phyloP scores from a whole-genome alignment of 2,113 vertebrate species.

The Heptranchias perlo region DNA sequence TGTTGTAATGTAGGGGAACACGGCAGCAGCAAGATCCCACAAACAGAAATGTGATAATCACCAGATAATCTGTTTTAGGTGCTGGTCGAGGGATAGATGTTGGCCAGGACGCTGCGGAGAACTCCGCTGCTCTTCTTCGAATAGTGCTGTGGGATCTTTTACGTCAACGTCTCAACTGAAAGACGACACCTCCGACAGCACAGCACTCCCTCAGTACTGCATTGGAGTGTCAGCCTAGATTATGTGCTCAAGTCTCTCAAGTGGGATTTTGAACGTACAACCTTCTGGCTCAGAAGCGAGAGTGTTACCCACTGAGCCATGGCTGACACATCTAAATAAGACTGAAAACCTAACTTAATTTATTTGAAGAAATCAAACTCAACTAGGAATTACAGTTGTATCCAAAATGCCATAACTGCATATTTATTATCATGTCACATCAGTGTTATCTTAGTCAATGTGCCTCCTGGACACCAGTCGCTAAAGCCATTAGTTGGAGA shows the following conservation, averaged over 20 bases:
- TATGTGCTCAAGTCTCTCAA: neutral
- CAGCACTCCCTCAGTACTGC: neutral
- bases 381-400: neutral
- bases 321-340: neutral
- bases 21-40: neutral
- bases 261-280: neutral
- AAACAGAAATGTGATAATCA: neutral
- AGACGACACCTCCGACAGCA: neutral
- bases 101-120: neutral
- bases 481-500: no score
- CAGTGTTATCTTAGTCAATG: neutral
- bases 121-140: neutral
- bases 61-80: neutral
- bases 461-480: neutral
- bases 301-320: no score
- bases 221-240: neutral
- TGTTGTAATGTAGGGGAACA: neutral
- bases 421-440: neutral
- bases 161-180: no score
- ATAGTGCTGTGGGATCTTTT: neutral
- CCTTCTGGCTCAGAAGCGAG: neutral
- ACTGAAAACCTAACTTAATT: neutral
- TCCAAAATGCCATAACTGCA: neutral
- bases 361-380: neutral
- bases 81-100: neutral